Base-by-base conservation (phyloP, 92 coral and sea anemone species). In the Phymanthus crucifer region DNA sequence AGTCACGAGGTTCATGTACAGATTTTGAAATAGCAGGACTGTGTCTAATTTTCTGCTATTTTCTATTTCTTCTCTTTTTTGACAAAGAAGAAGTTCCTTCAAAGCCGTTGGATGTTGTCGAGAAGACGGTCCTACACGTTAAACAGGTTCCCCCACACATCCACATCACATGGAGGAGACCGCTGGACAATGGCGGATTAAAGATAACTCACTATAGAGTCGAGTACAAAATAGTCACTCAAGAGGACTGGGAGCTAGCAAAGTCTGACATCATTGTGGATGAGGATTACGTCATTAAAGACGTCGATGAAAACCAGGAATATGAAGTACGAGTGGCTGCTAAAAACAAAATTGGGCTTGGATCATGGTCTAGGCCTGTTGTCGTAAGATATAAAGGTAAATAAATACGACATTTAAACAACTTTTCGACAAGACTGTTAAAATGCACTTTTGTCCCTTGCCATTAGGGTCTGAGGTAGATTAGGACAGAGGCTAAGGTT, bases 111-210 rank as follows among this genome's bases (percentile, higher is more conserved):
- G 64, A 81, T 17, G 66, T 81, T 4, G 72, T 31, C 21, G 76
- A 71, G 29, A 66, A 52, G 57, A 71, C 47, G 16, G 32, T 74
- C 11, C 78, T 78, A 31, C 85, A 72, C 38, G 75, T 45, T 27
- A 57, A 67, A 23, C n/a, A 37, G 32, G 19, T 50, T 2, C 24
- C n/a, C 13, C 85, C 85, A 33, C 85, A 81, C 76, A 81, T 81
- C 36, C 85, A 81, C 71, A 61, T 81, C 79, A 37, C 67, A 26
- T 81, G 85, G 85, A 74, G 58, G n/a, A 56, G 78, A 73, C 85
- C 85, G 72, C 70, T 81, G 26, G 85, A 81, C 43, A 46, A 81
- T 32, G 85, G 85, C 19, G 85, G 85, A 26, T 73, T 74, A 32
- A 78, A 11, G 4, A 73, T 81, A 26, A 54, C 72, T 5, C 37